Evolutionary conservation across 2,888 invertebrate genomes (phyloP).

Genomic region (Chirona hameri): DNA sequence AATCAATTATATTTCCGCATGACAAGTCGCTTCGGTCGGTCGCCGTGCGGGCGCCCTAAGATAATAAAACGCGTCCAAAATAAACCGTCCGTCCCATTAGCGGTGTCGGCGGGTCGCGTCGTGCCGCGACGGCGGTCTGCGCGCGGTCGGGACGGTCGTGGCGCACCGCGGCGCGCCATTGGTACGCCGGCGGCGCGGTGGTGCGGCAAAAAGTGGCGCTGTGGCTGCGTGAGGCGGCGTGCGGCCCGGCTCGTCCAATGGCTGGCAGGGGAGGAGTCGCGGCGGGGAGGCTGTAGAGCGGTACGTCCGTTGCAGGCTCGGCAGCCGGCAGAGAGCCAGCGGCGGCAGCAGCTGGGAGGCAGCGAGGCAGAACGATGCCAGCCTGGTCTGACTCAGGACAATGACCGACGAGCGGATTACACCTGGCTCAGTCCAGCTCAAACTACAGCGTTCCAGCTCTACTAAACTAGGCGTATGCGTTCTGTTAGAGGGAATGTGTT

Average conservation of each 20-base stretch:
- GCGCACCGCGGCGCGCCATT: constrained; percentile 3
- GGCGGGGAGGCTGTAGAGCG: not conserved
- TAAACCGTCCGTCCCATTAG: not conserved
- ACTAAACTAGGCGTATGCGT: too few species aligned
- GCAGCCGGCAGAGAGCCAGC: not conserved
- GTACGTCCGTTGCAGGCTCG: not conserved
- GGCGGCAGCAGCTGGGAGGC: not conserved
- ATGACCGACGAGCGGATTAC: too few species aligned
- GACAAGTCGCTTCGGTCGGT: not conserved
- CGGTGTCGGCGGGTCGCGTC: not conserved
- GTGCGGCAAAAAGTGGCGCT: constrained; percentile 9
- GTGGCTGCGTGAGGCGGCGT: not conserved
- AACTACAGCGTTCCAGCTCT: too few species aligned
- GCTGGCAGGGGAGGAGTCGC: not conserved
- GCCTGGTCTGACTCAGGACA: too few species aligned
- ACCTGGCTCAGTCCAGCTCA: too few species aligned
- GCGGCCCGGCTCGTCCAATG: not conserved
- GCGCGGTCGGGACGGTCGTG: not conserved
- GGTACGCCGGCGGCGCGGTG: not conserved
- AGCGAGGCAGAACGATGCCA: too few species aligned
- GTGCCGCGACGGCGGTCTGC: not conserved
- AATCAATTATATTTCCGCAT: not conserved
- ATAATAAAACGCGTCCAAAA: not conserved
- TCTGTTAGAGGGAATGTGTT: too few species aligned
- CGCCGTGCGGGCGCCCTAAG: not conserved